Conservation (phyloP, 2,113 vertebrate species). For the Numenius arquata region DNA sequence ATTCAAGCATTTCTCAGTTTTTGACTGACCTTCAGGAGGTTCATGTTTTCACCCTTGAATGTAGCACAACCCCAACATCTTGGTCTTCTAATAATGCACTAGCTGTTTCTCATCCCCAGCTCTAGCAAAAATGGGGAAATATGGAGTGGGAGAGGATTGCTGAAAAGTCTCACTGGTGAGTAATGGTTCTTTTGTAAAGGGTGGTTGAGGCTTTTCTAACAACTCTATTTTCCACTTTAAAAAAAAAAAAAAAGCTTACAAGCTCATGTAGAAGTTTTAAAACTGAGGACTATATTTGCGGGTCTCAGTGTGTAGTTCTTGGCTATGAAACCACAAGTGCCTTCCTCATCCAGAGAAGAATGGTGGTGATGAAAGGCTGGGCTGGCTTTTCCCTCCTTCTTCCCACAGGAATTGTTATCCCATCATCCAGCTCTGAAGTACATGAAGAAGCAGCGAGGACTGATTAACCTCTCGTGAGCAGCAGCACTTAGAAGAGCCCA, state of each 20-base stretch:
- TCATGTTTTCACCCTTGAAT: background rate
- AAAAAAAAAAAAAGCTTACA: background rate
- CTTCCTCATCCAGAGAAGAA: background rate
- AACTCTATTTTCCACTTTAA: background rate
- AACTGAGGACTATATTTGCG: background rate
- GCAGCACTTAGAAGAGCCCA: background rate
- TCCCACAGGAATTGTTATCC: background rate
- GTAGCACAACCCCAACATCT: background rate
- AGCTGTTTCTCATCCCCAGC: background rate
- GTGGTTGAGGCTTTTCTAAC: background rate
- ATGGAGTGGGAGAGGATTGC: background rate
- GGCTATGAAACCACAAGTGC: background rate
- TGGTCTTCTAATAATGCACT: background rate
- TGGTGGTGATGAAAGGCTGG: background rate
- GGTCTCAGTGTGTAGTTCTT: background rate
- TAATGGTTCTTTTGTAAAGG: background rate
- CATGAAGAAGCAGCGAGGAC: accelerated
- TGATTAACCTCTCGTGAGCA: background rate
- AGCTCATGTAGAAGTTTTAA: background rate
- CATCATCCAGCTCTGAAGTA: background rate
- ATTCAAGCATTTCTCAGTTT: background rate
- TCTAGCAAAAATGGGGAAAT: background rate
- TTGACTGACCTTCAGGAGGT: background rate
- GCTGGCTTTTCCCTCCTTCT: background rate
- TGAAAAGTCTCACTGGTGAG: background rate